phyloP scores from a whole-genome alignment of 2,888 invertebrate genomes.

The Drosophila picticornis region DNA sequence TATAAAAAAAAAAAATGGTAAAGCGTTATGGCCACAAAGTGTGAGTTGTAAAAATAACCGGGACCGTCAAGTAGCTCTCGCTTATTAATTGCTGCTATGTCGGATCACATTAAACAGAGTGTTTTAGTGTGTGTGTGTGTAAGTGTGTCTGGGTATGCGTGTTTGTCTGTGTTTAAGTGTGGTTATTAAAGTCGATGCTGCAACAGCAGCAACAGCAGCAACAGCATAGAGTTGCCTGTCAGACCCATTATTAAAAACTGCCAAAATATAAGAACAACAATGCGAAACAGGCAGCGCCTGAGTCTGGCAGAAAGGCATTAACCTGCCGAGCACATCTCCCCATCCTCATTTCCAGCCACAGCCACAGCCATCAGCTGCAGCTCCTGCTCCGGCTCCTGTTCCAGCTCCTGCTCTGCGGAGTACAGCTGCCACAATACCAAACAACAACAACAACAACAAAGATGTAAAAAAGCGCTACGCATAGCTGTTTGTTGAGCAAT shows the following conservation, averaged over 20 bases:
- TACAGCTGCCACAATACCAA: conserved; percentile 44
- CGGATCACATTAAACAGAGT: conserved; percentile 53
- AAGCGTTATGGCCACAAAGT: conserved; percentile 50
- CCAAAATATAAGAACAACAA: conserved; percentile 23
- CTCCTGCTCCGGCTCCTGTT: conserved; percentile 8
- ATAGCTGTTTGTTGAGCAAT: not conserved
- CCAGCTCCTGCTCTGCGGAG: conserved; percentile 15
- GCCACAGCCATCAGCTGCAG: not conserved
- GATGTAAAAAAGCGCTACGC: not conserved
- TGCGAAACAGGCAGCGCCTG: conserved; percentile 11
- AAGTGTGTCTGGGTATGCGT: conserved; percentile 5
- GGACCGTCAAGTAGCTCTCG: conserved; percentile 46
- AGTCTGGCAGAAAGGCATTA: conserved; percentile 51
- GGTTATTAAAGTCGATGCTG: conserved; percentile 68
- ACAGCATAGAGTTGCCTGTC: conserved; percentile 50
- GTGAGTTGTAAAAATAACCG: conserved; percentile 48
- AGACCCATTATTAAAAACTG: conserved; percentile 65
- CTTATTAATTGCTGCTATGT: conserved; percentile 70
- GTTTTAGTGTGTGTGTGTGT: not conserved
- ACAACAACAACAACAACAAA: conserved; percentile 34
- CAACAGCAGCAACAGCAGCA: conserved; percentile 32
- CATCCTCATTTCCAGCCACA: not conserved
- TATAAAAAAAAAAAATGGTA: conserved; percentile 45
- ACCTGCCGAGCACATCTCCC: conserved; percentile 46
- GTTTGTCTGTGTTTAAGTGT: conserved; percentile 61